Evolutionary conservation across 2,888 invertebrate genomes (phyloP).

Genomic region (Eueremaeus valkanovi): DNA sequence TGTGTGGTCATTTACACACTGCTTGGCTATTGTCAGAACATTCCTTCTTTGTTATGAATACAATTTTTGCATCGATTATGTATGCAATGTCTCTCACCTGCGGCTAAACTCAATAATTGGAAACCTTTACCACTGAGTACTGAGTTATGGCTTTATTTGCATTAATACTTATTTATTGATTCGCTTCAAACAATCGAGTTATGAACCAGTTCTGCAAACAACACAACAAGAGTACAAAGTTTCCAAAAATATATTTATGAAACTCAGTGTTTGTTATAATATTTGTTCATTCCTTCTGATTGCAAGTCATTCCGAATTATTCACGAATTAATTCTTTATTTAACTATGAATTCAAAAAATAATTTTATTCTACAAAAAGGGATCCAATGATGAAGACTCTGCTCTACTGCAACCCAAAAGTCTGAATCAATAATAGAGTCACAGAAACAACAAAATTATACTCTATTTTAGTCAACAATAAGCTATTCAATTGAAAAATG

Average conservation of each 20-base stretch:
- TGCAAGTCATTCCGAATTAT: too few relatives aligned
- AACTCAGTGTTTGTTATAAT: neutral
- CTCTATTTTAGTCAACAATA: too few relatives aligned
- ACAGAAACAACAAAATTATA: too few relatives aligned
- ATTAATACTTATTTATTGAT: slow-evolving; percentile 1
- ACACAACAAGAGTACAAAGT: neutral
- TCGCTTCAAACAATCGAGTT: neutral
- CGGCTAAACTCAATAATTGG: slow-evolving; percentile 2
- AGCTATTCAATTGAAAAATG: too few relatives aligned
- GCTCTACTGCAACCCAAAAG: too few relatives aligned
- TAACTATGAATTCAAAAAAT: too few relatives aligned
- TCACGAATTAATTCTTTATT: too few relatives aligned
- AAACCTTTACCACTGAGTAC: neutral
- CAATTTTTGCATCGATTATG: neutral
- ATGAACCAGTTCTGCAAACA: neutral
- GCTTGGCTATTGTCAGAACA: neutral
- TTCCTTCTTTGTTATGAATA: neutral
- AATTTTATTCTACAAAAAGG: too few relatives aligned
- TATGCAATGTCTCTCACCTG: neutral
- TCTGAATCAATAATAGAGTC: too few relatives aligned
- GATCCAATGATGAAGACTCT: too few relatives aligned
- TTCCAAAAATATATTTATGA: neutral
- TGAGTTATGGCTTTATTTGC: neutral
- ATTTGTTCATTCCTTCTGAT: too few relatives aligned
- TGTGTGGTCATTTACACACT: slow-evolving; percentile 8